A percentile compares a stretch with the other conserved stretches of the same genome.
These are phyloP conservation scores for Poeciliopsis gracilis DNA, from an alignment of 2,797 vertebrate genomes.

Conservation along the genomic window DNA sequence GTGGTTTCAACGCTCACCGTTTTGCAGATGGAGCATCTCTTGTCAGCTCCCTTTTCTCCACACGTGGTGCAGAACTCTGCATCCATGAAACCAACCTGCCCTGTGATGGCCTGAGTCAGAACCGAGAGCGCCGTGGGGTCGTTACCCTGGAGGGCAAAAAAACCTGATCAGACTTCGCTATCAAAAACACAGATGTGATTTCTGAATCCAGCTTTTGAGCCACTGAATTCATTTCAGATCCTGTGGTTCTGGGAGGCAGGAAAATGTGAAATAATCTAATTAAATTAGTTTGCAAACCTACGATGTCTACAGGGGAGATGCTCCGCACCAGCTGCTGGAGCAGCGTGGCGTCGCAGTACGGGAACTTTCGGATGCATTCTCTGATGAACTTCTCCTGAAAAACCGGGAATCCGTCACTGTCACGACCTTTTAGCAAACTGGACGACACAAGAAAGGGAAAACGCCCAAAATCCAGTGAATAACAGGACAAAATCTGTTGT, in stretches of 20 bases:
- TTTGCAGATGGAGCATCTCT: slow-evolving; percentile 96
- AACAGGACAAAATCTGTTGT: neutral
- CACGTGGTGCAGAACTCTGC: slow-evolving; percentile 96
- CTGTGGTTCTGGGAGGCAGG: neutral
- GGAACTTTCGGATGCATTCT: slow-evolving; percentile 96
- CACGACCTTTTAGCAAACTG: slow-evolving; percentile 93
- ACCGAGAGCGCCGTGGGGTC: slow-evolving; percentile 97
- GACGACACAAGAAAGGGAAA: neutral
- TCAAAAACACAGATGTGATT: neutral
- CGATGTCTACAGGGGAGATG: slow-evolving; percentile 96
- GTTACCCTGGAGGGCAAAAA: slow-evolving; percentile 81
- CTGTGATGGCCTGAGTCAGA: slow-evolving; percentile 96
- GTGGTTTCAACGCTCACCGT: slow-evolving; percentile 81
- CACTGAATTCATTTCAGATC: neutral
- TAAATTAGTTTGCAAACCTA: slow-evolving; percentile 72
- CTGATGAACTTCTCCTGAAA: slow-evolving; percentile 95
- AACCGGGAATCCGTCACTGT: slow-evolving; percentile 90
- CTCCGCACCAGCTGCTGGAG: slow-evolving; percentile 98
- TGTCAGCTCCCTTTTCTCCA: slow-evolving; percentile 94
- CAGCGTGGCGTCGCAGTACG: slow-evolving; percentile 92
- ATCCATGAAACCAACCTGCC: slow-evolving; percentile 97
- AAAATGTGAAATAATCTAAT: neutral
- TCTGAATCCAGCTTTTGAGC: neutral
- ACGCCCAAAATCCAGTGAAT: neutral
- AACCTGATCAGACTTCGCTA: neutral